Base-by-base conservation (phyloP, 2,797 vertebrate genomes). In the Sebastes elongatus region DNA sequence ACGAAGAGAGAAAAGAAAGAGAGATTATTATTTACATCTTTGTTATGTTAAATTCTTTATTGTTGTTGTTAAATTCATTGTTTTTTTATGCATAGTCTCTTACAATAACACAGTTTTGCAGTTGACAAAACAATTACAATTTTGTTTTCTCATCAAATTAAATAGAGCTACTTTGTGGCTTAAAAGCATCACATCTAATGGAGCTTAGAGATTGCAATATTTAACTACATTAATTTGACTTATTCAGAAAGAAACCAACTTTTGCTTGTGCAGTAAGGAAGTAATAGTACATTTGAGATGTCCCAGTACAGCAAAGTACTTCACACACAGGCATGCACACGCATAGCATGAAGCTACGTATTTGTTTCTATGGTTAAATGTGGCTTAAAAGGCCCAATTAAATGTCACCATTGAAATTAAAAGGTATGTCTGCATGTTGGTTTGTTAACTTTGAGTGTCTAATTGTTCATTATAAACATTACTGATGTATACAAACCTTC, bases 1-100 rank as follows among this genome's bases (percentile, higher is more conserved):
- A 61, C n/a, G 64, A 55, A 6, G 66, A 85, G 5, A 59, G 13
- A 76, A 22, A 8, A 73, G 10, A 80, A 91, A 84, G 84, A 88
- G 74, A 64, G 14, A 87, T 84, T 75, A 46, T n/a, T 9, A 23
- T 57, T 57, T 13, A 55, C 20, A 61, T 27, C 7, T 2, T 46
- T 72, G n/a, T 2, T 49, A 49, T n/a, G 33, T 59, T 9, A 8
- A 60, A 25, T 28, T 42, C 52, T 64, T 59, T 0, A 42, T 10
- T 42, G 0, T 30, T 27, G 11, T 28, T 65, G 61, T 7, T n/a
- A 22, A 22, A 23, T 1, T 63, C 23, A 14, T 35, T 11, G 9
- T 10, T 72, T 49, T 10, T 20, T 20, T 8, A 9, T 60, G 11
- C 25, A 11, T 59, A 33, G 0, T 20, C 32, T 57, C 33, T 64